Conservation (phyloP, 2,113 vertebrate species). For the Petrocephalus microphthalmus region DNA sequence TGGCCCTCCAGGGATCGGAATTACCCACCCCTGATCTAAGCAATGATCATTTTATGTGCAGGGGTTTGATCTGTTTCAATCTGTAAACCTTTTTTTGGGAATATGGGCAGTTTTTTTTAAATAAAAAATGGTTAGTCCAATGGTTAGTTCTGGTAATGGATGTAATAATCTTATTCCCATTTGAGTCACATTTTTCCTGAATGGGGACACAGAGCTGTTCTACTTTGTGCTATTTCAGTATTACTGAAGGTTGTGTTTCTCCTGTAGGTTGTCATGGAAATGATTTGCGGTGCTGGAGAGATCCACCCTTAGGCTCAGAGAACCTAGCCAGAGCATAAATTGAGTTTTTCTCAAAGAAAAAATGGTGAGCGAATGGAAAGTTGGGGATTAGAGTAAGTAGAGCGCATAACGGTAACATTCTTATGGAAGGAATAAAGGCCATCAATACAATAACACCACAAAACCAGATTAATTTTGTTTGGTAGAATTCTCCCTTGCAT, state of each 20-base stretch:
- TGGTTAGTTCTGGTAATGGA: not conserved
- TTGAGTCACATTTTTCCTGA: constrained; percentile 27
- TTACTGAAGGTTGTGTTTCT: constrained; percentile 49
- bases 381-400: constrained; percentile 7
- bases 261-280: constrained; percentile 56
- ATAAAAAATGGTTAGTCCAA: not conserved
- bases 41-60: not conserved
- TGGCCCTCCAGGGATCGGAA: too few species aligned
- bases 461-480: constrained; percentile 64
- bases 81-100: not conserved
- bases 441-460: constrained; percentile 58
- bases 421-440: constrained; percentile 52
- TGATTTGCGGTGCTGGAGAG: constrained; percentile 42
- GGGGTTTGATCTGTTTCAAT: not conserved
- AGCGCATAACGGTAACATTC: constrained; percentile 64
- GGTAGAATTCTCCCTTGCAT: constrained; percentile 43
- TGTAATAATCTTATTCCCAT: constrained; percentile 21
- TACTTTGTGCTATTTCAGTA: constrained; percentile 38
- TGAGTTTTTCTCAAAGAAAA: constrained; percentile 61
- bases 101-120: not conserved
- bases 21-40: too few species aligned
- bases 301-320: constrained; percentile 42
- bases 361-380: constrained; percentile 57
- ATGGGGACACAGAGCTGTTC: constrained; percentile 29
- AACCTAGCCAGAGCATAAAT: constrained; percentile 61